A percentile compares a stretch with the other conserved stretches of the same genome.
phyloP scores from a whole-genome alignment of 1,140 invertebrate species.

The Cherax destructor region DNA sequence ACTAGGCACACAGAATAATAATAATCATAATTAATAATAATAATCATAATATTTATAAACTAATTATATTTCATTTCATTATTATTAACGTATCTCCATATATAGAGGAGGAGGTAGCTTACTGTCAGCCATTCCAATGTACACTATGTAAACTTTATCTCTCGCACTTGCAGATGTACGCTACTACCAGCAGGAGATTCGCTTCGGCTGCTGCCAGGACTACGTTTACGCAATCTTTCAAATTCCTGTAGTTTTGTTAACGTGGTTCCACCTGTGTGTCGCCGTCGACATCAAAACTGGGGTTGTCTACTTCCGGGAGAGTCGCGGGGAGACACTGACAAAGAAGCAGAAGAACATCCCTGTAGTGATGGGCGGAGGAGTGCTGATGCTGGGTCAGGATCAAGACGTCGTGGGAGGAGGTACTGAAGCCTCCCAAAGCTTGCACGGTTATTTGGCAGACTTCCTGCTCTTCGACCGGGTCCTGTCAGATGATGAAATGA shows the following conservation, averaged over 20 bases:
- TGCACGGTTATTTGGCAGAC: conserved; percentile 34
- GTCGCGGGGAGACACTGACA: too few relatives aligned
- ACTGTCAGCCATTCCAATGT: background rate
- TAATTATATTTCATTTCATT: background rate
- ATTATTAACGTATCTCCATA: background rate
- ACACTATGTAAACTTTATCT: background rate
- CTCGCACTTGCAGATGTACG: background rate
- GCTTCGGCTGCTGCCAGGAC: conserved; percentile 26
- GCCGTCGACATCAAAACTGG: background rate
- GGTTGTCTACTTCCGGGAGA: background rate
- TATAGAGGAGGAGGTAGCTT: background rate
- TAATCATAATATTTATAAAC: too few relatives aligned
- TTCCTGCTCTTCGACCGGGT: background rate
- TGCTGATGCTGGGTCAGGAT: conserved; percentile 39
- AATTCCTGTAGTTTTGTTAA: background rate
- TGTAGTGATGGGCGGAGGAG: background rate
- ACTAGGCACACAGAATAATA: too few relatives aligned
- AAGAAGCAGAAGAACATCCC: background rate
- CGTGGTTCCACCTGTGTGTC: conserved; percentile 27
- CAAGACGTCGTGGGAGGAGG: conserved; percentile 20
- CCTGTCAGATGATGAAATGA: background rate
- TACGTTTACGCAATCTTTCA: background rate
- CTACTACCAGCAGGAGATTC: conserved; percentile 14
- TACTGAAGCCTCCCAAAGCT: conserved; percentile 8
- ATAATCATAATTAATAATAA: too few relatives aligned